phyloP scores from a whole-genome alignment of 2,888 invertebrate genomes.

The Hartigia nigra region DNA sequence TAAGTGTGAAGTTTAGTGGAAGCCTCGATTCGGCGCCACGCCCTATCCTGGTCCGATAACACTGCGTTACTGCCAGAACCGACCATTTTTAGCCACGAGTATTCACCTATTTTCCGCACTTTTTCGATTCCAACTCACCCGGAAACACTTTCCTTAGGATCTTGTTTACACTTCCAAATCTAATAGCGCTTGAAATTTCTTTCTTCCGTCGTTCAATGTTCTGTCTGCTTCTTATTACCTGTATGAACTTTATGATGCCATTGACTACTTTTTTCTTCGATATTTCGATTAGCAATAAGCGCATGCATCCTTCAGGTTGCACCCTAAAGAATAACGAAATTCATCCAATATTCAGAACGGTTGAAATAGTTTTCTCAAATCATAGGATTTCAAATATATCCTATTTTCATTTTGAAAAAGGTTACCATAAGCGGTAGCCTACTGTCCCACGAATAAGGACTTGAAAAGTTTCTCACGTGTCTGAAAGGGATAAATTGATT shows the following conservation, averaged over 20 bases:
- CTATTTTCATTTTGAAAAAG: background rate
- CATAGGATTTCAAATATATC: background rate
- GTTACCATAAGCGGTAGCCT: background rate
- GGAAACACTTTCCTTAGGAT: slow-evolving; percentile 17
- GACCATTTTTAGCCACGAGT: background rate
- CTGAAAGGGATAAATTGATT: slow-evolving; percentile 13
- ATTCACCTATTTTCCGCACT: background rate
- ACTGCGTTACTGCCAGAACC: background rate
- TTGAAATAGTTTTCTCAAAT: background rate
- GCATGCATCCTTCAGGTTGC: no score
- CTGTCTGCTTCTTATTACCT: background rate
- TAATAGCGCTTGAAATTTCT: slow-evolving; percentile 45
- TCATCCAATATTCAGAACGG: background rate
- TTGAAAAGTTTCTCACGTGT: background rate
- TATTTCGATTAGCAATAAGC: background rate
- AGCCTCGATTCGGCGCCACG: background rate
- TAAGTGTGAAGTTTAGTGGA: background rate
- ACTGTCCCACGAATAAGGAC: background rate
- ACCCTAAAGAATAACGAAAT: background rate
- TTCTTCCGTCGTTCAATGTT: slow-evolving; percentile 4
- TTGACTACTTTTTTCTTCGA: background rate
- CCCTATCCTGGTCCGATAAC: background rate
- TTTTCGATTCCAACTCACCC: background rate
- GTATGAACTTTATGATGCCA: background rate
- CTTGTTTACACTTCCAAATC: slow-evolving; percentile 40